These are phyloP conservation scores for Oryzaephilus surinamensis DNA, from an alignment of 1,140 invertebrate species.

Conservation along the genomic window DNA sequence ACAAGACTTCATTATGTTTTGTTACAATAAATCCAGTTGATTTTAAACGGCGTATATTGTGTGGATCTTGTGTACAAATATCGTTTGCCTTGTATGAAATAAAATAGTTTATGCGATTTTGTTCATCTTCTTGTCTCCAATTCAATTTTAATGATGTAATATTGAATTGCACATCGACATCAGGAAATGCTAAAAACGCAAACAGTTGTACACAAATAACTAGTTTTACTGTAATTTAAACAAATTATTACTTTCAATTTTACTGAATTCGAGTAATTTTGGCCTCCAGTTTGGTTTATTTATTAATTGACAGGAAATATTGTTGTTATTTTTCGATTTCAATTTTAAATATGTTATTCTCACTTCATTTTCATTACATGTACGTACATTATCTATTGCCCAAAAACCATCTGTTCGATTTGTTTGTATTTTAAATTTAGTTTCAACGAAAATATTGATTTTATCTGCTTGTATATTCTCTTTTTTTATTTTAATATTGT, in stretches of 20 bases:
- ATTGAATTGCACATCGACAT: too few species aligned
- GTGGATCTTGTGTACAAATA: slow-evolving; percentile 13
- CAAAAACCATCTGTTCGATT: slow-evolving; percentile 21
- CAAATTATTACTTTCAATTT: slow-evolving; percentile 23
- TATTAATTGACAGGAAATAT: slow-evolving; percentile 20
- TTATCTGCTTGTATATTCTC: slow-evolving; percentile 16
- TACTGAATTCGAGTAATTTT: slow-evolving; percentile 13
- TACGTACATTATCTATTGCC: slow-evolving; percentile 23
- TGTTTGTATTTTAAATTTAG: slow-evolving; percentile 11
- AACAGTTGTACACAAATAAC: slow-evolving; percentile 7
- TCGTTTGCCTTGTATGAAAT: slow-evolving; percentile 24
- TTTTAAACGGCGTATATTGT: slow-evolving; percentile 12
- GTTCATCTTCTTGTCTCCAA: slow-evolving; percentile 19
- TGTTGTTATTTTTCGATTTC: slow-evolving; percentile 5
- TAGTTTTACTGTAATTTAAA: too few species aligned
- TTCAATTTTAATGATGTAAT: slow-evolving; percentile 19
- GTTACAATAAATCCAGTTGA: slow-evolving; percentile 24
- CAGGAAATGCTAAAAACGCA: background rate
- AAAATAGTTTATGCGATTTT: slow-evolving; percentile 22
- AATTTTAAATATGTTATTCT: slow-evolving; percentile 19
- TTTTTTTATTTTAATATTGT: slow-evolving; percentile 20
- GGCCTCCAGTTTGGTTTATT: slow-evolving; percentile 21
- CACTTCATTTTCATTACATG: slow-evolving; percentile 26
- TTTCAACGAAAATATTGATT: slow-evolving; percentile 23
- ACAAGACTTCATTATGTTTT: slow-evolving; percentile 19